Base-by-base conservation (phyloP, 2,888 invertebrate species). In the Drosophila neoperkinsi region DNA sequence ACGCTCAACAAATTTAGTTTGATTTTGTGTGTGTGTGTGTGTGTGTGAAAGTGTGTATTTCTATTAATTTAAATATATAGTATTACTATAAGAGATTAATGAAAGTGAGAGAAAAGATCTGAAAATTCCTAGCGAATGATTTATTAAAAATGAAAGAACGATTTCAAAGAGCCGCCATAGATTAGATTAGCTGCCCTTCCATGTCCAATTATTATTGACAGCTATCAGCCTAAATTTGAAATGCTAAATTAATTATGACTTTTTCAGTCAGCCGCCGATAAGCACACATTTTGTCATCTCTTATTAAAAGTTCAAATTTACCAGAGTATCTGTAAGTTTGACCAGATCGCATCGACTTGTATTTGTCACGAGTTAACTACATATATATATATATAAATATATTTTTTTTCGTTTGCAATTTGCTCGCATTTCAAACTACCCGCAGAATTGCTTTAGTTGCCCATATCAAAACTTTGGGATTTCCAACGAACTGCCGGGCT, bases 1-100 rank as follows among this genome's bases (percentile, higher is more conserved):
- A 65, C 64, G 64, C 66, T 49, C 56, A 69, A 77, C 68, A 80
- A 81, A 74, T 84, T 46, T 74, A 52, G 79, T 68, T 80, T 84
- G 21, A 46, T 21, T 28, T 55, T 56, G 4, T 28, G 13, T 28
- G 43, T 43, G 21, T 36, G n/a, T n/a, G n/a, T n/a, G n/a, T n/a
- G n/a, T n/a, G n/a, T n/a, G 4, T 21, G 25, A 28, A 4, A 28
- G 38, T 49, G 43, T 21, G 21, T 5, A 16, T 46, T 46, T 46
- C 7, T 25, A 16, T 46, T 1, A 16, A 25, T 25, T 46, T 25
- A 25, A 21, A 21, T 46, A 21, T 9, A 46, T 36, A 36, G 21
- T 31, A 31, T 18, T 28, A n/a, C 18, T 36, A 7, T 18, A 4
- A n/a, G 6, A 25, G 36, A 53, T 57, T 64, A 59, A 60, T 21